Evolutionary conservation across 2,113 vertebrate genomes (phyloP).

Genomic region (Silurus asotus): DNA sequence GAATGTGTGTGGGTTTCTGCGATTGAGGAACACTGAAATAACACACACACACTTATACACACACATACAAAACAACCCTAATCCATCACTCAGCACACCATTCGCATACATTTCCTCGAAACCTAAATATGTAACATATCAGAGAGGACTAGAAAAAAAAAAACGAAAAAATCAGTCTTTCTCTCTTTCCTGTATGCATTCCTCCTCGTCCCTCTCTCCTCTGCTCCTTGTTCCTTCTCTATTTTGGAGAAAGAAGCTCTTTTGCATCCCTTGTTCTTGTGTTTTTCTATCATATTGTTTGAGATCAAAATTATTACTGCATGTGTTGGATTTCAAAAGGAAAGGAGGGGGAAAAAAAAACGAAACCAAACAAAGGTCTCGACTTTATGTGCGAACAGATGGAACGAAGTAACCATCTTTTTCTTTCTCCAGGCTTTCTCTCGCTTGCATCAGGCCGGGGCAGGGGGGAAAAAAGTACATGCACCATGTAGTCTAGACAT

Average conservation of each 20-base stretch:
- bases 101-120: constrained; percentile 65
- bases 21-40: background rate
- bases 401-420: constrained; percentile 66
- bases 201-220: constrained; percentile 39
- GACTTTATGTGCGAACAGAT: constrained; percentile 56
- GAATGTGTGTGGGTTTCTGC: constrained; percentile 11
- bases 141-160: constrained; percentile 58
- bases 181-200: constrained; percentile 50
- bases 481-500: too few species aligned
- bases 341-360: constrained; percentile 29
- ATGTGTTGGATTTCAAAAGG: constrained; percentile 66
- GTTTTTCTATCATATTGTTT: constrained; percentile 69
- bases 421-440: constrained; percentile 31
- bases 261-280: constrained; percentile 72
- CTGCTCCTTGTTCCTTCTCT: constrained; percentile 46
- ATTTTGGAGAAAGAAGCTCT: constrained; percentile 68
- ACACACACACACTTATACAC: background rate
- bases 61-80: background rate
- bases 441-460: constrained; percentile 9
- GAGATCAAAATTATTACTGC: constrained; percentile 69
- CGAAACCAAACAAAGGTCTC: constrained; percentile 6
- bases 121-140: constrained; percentile 66
- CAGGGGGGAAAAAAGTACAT: background rate
- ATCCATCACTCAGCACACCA: constrained; percentile 45
- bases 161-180: constrained; percentile 21